These are phyloP conservation scores for Andricus curvator DNA, from an alignment of 2,888 invertebrate species.

Conservation along the genomic window DNA sequence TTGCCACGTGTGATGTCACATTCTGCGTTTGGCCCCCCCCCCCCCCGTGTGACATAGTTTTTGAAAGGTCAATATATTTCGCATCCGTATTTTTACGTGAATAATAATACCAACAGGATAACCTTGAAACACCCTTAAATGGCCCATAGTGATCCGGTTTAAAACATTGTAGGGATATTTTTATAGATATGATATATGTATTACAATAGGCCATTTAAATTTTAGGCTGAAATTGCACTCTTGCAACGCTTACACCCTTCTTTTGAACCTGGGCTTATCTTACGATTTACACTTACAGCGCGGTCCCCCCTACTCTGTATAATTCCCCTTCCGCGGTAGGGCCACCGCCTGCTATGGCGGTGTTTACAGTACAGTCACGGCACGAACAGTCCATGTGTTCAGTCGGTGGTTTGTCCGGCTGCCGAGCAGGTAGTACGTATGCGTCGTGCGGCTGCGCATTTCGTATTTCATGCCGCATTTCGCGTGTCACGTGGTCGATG, in stretches of 20 bases:
- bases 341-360: constrained; percentile 54
- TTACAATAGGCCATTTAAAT: background rate
- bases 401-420: constrained; percentile 70
- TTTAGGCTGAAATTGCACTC: background rate
- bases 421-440: constrained; percentile 59
- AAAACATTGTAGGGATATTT: background rate
- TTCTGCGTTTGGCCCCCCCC: no score
- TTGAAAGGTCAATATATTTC: no score
- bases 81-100: no score
- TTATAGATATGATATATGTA: background rate
- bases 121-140: no score
- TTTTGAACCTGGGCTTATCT: background rate
- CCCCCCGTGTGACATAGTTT: no score
- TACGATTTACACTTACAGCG: background rate
- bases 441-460: constrained; percentile 57
- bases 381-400: constrained; percentile 71
- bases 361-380: constrained; percentile 73
- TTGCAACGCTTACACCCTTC: background rate
- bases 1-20: no score
- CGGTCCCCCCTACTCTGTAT: constrained; percentile 6
- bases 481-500: constrained; percentile 40
- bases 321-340: constrained; percentile 34
- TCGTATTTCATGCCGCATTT: constrained; percentile 47
- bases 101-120: no score
- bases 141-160: background rate